Base-by-base conservation (phyloP, 2,797 vertebrate species). In the Ispidina picta region DNA sequence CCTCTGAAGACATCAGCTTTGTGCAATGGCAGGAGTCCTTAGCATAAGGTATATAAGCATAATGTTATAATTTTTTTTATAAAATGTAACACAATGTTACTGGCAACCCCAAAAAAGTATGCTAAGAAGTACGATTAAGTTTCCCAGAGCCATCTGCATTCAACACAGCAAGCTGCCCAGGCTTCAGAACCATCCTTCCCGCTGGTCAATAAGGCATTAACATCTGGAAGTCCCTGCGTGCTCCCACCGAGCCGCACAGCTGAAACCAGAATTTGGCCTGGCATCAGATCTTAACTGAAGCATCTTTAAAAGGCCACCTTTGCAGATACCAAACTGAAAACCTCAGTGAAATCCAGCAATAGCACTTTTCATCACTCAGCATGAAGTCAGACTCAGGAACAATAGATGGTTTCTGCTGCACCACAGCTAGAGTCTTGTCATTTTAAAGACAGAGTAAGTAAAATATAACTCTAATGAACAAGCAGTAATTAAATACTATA, bases 151-250 rank as follows among this genome's bases (percentile, higher is more conserved):
- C 17, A 11, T 43, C 29, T 15, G n/a, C 46, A 70, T 49, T 59
- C 73, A 88, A 46, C 58, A 49, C 68, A 93, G 86, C 48, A 51
- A 92, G 83, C 37, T 62, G 75, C 18, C n/a, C 54, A 39, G 63
- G 48, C 71, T 83, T 78, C 64, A 92, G 89, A 88, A 76, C 66
- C 73, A 26, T 18, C 31, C n/a, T 73, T 83, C 70, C 89, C 91
- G 44, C 71, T 79, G 68, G 29, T 58, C 73, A 73, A 54, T n/a
- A 60, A 92, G 81, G 65, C 1, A 1, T 20, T 22, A 55, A 72
- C 89, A 96, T 89, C 87, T 92, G 89, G 74, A 92, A 94, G 60
- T 51, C 77, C 60, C 85, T 68, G 46, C 71, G 44, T 11, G 37
- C 79, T 92, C 85, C 89, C 71, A 33, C 68, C 15, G 68, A 63